These are phyloP conservation scores for Lasioglossum calceatum DNA, from an alignment of 2,888 invertebrate genomes.

Conservation along the genomic window DNA sequence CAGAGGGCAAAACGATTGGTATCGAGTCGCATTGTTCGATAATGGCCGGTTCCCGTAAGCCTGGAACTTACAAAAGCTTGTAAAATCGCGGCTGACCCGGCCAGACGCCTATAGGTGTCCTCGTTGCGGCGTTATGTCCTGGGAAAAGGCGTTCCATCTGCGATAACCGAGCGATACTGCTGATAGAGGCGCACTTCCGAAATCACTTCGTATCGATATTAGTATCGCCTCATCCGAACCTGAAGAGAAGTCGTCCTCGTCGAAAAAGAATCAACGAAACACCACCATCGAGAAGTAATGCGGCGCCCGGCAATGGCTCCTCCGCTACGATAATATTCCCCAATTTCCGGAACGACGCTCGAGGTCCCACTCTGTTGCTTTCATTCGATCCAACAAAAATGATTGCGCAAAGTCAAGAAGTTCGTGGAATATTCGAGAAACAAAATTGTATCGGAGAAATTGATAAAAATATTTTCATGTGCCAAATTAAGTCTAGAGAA, in stretches of 20 bases:
- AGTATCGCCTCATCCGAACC: slow-evolving; percentile 3
- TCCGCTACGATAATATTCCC: background rate
- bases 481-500: background rate
- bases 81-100: slow-evolving; percentile 61
- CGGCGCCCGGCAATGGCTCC: slow-evolving; percentile 17
- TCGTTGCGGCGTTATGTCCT: slow-evolving; percentile 36
- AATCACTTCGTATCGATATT: slow-evolving; percentile 35
- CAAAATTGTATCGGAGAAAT: no score
- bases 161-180: slow-evolving; percentile 44
- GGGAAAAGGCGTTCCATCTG: slow-evolving; percentile 26
- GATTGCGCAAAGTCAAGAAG: no score
- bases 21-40: slow-evolving; percentile 70
- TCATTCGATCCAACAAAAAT: background rate
- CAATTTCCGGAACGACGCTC: background rate
- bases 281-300: slow-evolving; percentile 28
- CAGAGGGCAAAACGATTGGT: slow-evolving; percentile 58
- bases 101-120: slow-evolving; percentile 38
- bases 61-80: slow-evolving; percentile 46
- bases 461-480: no score
- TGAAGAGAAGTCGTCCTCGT: slow-evolving; percentile 12
- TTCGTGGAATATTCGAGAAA: no score
- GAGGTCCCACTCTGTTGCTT: background rate
- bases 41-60: slow-evolving; percentile 58
- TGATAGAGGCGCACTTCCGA: slow-evolving; percentile 19
- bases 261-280: slow-evolving; percentile 21